Evolutionary conservation across 1,140 invertebrate species (phyloP).

Genomic region (Planococcus citri): DNA sequence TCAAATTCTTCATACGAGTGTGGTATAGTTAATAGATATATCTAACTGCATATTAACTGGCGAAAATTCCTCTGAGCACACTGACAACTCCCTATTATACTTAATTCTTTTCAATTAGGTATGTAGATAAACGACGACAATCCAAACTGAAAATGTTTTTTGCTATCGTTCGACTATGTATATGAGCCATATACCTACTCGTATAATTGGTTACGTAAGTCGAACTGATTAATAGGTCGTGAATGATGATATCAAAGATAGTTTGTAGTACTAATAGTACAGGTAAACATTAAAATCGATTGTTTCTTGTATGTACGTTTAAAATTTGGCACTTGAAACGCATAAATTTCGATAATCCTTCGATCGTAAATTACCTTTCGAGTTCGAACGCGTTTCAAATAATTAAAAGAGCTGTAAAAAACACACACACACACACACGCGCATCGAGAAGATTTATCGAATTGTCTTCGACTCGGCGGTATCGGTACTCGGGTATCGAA

Average conservation of each 20-base stretch:
- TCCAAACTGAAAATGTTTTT: too few relatives aligned
- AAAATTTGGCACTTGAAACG: neutral
- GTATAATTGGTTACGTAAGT: neutral
- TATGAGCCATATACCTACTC: too few relatives aligned
- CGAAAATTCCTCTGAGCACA: too few relatives aligned
- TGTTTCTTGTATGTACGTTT: neutral
- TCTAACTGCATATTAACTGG: too few relatives aligned
- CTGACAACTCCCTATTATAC: too few relatives aligned
- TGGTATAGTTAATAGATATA: too few relatives aligned
- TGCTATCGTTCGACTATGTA: too few relatives aligned
- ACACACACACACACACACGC: too few relatives aligned
- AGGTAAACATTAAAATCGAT: neutral
- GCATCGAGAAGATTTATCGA: conserved; percentile 1
- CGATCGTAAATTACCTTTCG: neutral
- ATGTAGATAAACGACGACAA: too few relatives aligned
- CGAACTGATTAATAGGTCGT: neutral
- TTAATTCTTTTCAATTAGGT: too few relatives aligned
- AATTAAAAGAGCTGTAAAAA: neutral
- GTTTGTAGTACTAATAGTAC: neutral
- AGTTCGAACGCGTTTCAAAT: neutral
- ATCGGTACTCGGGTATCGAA: too few relatives aligned
- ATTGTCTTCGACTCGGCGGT: neutral
- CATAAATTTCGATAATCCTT: neutral
- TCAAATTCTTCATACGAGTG: too few relatives aligned
- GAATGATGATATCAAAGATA: neutral